Evolutionary conservation across 2,888 invertebrate species (phyloP), one percentile per base, ranked within the genome.

Genomic region (Cephus spinipes): DNA sequence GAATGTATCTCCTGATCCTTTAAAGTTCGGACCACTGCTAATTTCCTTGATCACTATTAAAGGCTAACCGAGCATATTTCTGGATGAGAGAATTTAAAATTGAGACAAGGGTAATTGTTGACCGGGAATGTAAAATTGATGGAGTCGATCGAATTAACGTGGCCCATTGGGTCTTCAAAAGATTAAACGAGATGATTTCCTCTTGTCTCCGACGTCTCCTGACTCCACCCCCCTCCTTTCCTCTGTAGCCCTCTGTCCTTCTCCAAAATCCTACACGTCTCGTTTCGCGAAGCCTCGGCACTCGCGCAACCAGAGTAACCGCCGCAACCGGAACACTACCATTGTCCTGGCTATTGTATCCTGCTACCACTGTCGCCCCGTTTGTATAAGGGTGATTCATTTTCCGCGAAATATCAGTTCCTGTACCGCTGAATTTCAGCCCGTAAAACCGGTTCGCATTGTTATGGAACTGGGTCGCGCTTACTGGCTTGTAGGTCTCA

Each of bases 341-440:
- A 89, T 90, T 90, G 90, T 90, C 88, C 87, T 84, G 85, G 88
- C 89, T 85, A 89, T 90, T 89, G 90, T 90, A 87, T 86, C 84
- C 87, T 84, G 87, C 88, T 89, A 89, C 90, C 86, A 85, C 89
- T 86, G 87, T 83, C 86, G 85, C 84, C 82, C 83, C 85, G 89
- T 87, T 88, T 87, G 85, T 87, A 87, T 85, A 87, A 86, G 84
- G 85, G 87, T 89, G 89, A 90, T 90, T 90, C 90, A 90, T 90
- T 89, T 86, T 87, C 90, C 83, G 85, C 86, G 88, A 89, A 90
- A 90, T 90, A 90, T 90, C 90, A 90, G 90, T 88, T 89, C 88
- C 90, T 89, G 88, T 83, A 83, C 85, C 83, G 85, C 83, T 89
- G 87, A 87, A 88, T 88, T 89, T 87, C 86, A 85, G 68, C 75